Base-by-base conservation (phyloP, 1,140 invertebrate genomes). In the Asbolus verrucosus region DNA sequence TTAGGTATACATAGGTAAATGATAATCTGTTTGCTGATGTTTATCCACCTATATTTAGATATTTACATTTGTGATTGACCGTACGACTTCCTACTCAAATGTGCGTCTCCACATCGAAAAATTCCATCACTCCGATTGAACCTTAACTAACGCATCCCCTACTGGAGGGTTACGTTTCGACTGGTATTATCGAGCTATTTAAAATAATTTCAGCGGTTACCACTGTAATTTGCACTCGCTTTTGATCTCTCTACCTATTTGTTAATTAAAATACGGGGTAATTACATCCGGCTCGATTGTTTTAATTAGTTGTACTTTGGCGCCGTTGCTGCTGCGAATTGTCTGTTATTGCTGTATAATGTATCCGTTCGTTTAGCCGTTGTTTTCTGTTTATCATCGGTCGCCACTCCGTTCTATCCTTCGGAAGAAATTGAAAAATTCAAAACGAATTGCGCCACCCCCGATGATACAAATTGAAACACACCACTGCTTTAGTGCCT, bases 231-330 rank as follows among this genome's bases (percentile, higher is more conserved):
- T 63, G 61, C 61, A 33, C 33, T 14, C 41, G 61, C 61, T 63
- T 63, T 63, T 63, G 61, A 63, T 63, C 61, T 63, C 21, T 63
- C 33, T 24, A 41, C 39, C 61, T 39, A 63, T 63, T 63, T 63
- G 61, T 63, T 63, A 63, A 63, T 63, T 63, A 63, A 63, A 63
- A 63, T 63, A 63, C 61, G 60, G 61, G 61, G 61, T 63, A 63
- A 63, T 63, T 63, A 63, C 61, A 63, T 63, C 61, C 61, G 61
- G 61, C 61, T 63, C 61, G 61, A 63, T 63, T 63, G 61, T 63
- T 63, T 63, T 63, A 63, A 63, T 63, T 63, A 63, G 33, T 63
- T 41, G 61, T 63, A 63, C 61, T 63, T 63, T 63, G 46, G 39
- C 61, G 39, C 24, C 39, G 61, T 14, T 62, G 36, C 30, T 16